Conservation (phyloP, 2,113 vertebrate species). For the Petromus typicus region DNA sequence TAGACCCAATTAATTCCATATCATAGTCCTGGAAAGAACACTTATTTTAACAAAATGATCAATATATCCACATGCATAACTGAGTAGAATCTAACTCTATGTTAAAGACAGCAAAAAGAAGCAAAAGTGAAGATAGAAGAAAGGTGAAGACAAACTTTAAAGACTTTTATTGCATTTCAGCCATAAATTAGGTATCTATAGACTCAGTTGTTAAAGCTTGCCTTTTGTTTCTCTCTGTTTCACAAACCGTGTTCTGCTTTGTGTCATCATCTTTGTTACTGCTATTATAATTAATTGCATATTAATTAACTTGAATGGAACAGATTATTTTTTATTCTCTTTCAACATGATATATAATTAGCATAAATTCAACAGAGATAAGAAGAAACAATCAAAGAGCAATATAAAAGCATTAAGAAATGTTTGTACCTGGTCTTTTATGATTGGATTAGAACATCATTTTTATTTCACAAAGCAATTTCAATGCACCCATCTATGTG, state of each 20-base stretch:
- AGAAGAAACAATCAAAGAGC: background rate
- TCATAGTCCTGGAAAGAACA: background rate
- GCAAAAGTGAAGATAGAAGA: background rate
- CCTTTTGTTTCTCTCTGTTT: background rate
- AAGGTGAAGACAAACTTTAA: background rate
- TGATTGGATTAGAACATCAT: background rate
- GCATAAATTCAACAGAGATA: background rate
- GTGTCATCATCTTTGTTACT: background rate
- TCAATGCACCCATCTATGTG: background rate
- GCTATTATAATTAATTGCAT: slow-evolving; percentile 7
- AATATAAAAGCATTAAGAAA: background rate
- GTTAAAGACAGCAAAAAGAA: background rate
- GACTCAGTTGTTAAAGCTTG: background rate
- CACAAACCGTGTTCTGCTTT: background rate
- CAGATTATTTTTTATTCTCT: slow-evolving; percentile 14
- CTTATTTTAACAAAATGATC: background rate
- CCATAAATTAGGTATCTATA: background rate
- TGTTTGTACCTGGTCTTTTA: background rate
- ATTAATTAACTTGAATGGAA: slow-evolving; percentile 27
- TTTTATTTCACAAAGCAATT: slow-evolving; percentile 44
- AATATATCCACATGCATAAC: background rate
- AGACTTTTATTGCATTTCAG: background rate
- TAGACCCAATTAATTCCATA: background rate
- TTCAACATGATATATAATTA: background rate
- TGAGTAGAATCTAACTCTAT: background rate